phyloP scores from a whole-genome alignment of 2,797 vertebrate genomes.

The Crocodylus rhombifer region DNA sequence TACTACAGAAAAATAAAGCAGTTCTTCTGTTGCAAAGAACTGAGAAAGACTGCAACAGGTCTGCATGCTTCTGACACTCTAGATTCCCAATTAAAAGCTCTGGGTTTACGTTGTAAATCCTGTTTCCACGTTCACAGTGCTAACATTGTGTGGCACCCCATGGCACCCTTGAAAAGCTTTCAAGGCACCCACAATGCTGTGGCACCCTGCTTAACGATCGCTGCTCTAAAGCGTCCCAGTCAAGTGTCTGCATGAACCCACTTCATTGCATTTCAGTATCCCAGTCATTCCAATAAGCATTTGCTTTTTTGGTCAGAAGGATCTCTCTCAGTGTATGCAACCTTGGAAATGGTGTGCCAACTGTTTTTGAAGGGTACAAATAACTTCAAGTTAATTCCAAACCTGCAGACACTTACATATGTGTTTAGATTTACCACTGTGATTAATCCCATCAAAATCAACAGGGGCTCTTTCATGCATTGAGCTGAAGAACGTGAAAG shows the following conservation, averaged over 20 bases:
- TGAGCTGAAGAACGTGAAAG: not conserved
- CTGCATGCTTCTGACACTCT: too few relatives aligned
- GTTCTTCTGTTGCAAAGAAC: too few relatives aligned
- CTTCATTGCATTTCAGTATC: not conserved
- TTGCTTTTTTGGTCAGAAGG: not conserved
- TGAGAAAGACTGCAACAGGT: too few relatives aligned
- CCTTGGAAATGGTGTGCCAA: not conserved
- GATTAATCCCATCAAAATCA: not conserved
- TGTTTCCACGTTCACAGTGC: too few relatives aligned
- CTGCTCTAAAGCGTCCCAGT: too few relatives aligned
- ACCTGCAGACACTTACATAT: not conserved
- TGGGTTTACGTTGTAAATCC: too few relatives aligned
- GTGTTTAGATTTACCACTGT: not conserved
- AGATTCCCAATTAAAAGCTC: too few relatives aligned
- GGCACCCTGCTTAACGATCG: too few relatives aligned
- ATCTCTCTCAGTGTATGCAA: not conserved
- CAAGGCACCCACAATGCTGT: too few relatives aligned
- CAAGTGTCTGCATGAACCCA: not conserved
- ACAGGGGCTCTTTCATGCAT: not conserved
- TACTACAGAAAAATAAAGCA: too few relatives aligned
- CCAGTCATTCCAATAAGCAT: conserved; percentile 3
- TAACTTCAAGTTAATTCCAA: not conserved
- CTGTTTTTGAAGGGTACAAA: not conserved
- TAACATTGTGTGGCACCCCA: too few relatives aligned
- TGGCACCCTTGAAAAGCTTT: too few relatives aligned